Base-by-base conservation (phyloP, 2,113 vertebrate species). In the Meriones unguiculatus region DNA sequence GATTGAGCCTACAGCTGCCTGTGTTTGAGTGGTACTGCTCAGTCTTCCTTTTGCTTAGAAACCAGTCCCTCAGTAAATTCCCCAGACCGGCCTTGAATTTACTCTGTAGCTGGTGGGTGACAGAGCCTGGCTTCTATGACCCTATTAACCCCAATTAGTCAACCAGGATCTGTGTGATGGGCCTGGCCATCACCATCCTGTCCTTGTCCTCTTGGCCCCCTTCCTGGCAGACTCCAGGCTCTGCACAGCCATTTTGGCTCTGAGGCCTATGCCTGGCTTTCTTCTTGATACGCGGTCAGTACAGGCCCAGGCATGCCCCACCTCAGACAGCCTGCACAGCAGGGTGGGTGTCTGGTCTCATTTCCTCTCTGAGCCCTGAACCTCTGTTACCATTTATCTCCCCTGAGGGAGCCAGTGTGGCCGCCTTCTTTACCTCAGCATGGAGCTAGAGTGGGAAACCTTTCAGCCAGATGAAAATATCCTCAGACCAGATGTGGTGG, bases 141-240 rank as follows among this genome's bases (percentile, higher is more conserved):
- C 59, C 25, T 65, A 8, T 46, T 65, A 18, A n/a, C 52, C 32
- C 57, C 5, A 15, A 22, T n/a, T n/a, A 67, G 41, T 86, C 84
- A 86, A 50, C 82, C 17, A 12, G 1, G 62, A 20, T 32, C 62
- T 67, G 30, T 20, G 20, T 17, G 14, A 86, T 25, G 11, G 2
- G 59, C 69, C 75, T 46, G 30, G 86, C 24, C 18, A 69, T 7
- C 46, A 67, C 76, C 59, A 35, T 50, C 41, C 3, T 9, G 4
- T 82, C 32, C 46, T 18, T 2, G 1, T 17, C 1, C 41, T 1
- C 41, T 24, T 8, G 1, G 18, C 62, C 1, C 3, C 30, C 57
- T 65, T 24, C 2, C 32, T n/a, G 32, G 38, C 72, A 50, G 77
- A 32, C 32, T 57, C 17, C 0, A 20, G 67, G 57, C 17, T 30